Percentiles rank a stretch among this genome's conserved stretches.
Evolutionary conservation across 2,888 invertebrate species (phyloP).

Genomic region (Automeris io): DNA sequence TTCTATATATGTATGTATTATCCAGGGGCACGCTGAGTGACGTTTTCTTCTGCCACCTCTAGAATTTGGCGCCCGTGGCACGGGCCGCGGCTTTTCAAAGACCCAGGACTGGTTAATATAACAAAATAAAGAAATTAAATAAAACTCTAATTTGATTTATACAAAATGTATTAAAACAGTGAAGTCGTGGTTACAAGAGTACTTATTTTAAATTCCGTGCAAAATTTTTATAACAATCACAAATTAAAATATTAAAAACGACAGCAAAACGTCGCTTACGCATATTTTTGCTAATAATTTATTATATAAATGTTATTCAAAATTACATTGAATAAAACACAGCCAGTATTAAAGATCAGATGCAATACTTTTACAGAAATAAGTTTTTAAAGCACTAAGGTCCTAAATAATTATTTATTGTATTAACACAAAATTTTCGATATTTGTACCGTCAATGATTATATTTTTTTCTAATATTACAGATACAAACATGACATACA

Average conservation of each 20-base stretch:
- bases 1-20: too few relatives aligned
- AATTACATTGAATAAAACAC: not conserved
- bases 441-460: too few relatives aligned
- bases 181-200: constrained; percentile 49
- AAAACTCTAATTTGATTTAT: constrained; percentile 29
- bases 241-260: constrained; percentile 4
- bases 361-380: not conserved
- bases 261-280: not conserved
- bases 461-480: too few relatives aligned
- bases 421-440: too few relatives aligned
- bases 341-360: constrained; percentile 1
- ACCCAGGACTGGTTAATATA: too few relatives aligned
- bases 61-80: too few relatives aligned
- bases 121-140: constrained; percentile 9
- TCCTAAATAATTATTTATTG: too few relatives aligned
- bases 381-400: too few relatives aligned
- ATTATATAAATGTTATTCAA: not conserved
- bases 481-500: too few relatives aligned
- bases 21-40: too few relatives aligned
- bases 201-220: constrained; percentile 8
- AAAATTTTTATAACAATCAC: constrained; percentile 6
- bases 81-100: too few relatives aligned
- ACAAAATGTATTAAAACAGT: constrained; percentile 73
- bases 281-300: not conserved
- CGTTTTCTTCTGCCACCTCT: too few relatives aligned